phyloP scores from a whole-genome alignment of 1,140 invertebrate species.

The Drosophila pallidifrons region DNA sequence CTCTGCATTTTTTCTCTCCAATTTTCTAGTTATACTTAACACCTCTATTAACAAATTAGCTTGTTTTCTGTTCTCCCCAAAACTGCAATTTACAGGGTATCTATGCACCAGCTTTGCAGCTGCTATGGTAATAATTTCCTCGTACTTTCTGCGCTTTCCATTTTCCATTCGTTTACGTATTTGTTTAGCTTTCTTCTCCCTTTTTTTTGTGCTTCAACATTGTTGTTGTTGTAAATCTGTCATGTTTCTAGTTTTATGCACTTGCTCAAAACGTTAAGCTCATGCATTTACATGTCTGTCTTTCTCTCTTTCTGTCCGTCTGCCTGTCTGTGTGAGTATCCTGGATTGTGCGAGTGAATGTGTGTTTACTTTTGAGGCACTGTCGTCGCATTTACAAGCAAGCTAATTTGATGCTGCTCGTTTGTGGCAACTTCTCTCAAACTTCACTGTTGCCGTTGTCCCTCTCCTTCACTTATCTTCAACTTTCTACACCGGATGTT shows the following conservation, averaged over 20 bases:
- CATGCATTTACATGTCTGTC: not conserved
- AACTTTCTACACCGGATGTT: not conserved
- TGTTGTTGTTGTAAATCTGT: constrained; percentile 14
- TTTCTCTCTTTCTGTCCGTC: not conserved
- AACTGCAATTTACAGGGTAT: not conserved
- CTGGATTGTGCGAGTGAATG: not conserved
- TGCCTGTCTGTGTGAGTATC: not conserved
- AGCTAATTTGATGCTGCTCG: constrained; percentile 27
- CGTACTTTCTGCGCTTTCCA: not conserved
- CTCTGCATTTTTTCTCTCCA: too few relatives aligned
- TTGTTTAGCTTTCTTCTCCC: constrained; percentile 2
- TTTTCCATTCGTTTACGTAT: constrained; percentile 16
- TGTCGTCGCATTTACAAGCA: constrained; percentile 19
- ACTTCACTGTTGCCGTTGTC: too few relatives aligned
- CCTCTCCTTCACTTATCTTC: not conserved
- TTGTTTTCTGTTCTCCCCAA: too few relatives aligned
- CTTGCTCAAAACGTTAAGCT: constrained; percentile 28
- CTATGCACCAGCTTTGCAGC: too few relatives aligned
- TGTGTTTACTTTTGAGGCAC: constrained; percentile 28
- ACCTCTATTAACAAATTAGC: too few relatives aligned
- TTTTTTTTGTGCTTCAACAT: constrained; percentile 4
- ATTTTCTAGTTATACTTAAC: too few relatives aligned
- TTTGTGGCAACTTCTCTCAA: constrained; percentile 12
- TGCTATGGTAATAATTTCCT: not conserved
- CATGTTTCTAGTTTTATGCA: constrained; percentile 16